phyloP scores from a whole-genome alignment of 2,113 vertebrate species.

The Albula glossodonta region DNA sequence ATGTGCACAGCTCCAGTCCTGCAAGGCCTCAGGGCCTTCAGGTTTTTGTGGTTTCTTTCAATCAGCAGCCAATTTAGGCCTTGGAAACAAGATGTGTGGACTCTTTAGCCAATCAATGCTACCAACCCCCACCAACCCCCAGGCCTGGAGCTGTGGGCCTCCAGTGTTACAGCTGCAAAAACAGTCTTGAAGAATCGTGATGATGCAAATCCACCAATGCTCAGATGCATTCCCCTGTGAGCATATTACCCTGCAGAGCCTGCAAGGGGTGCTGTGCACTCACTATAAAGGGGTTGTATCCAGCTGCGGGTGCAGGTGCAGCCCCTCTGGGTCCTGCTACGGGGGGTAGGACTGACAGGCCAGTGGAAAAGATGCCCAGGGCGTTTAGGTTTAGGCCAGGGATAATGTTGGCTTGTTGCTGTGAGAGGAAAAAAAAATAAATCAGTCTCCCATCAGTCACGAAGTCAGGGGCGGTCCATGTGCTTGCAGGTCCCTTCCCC shows the following conservation, averaged over 20 bases:
- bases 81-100: too few relatives aligned
- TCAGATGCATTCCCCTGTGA: not conserved
- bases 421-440: conserved; percentile 36
- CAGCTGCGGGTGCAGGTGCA: conserved; percentile 61
- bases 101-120: too few relatives aligned
- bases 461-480: not conserved
- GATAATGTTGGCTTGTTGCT: conserved; percentile 95
- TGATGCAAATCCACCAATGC: not conserved
- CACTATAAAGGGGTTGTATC: conserved; percentile 86
- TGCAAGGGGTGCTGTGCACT: conserved; percentile 55
- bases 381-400: conserved; percentile 90
- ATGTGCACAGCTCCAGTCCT: too few relatives aligned
- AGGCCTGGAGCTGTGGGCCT: too few relatives aligned
- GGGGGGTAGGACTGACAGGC: conserved; percentile 81
- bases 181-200: not conserved
- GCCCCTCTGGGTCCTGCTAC: conserved; percentile 73
- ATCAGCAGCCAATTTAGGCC: too few relatives aligned
- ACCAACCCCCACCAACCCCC: too few relatives aligned
- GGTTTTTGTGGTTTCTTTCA: too few relatives aligned
- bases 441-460: not conserved
- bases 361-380: conserved; percentile 92
- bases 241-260: not conserved
- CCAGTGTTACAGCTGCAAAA: too few relatives aligned
- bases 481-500: not conserved
- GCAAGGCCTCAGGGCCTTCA: too few relatives aligned